These are phyloP conservation scores for Enteromius mattozi DNA, from an alignment of 2,797 vertebrate genomes.

Conservation along the genomic window DNA sequence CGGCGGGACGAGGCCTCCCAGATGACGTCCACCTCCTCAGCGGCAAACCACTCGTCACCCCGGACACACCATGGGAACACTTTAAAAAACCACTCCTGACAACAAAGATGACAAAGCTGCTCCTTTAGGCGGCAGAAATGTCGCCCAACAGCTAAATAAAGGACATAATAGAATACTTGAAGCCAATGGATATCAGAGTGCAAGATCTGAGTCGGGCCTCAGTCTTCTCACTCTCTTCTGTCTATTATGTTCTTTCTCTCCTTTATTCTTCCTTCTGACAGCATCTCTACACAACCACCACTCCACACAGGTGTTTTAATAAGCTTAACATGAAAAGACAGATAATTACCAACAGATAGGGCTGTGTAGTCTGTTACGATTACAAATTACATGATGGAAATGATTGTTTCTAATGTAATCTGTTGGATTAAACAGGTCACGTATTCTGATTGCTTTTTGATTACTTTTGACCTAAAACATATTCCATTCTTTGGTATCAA, in stretches of 20 bases:
- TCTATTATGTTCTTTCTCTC: conserved; percentile 26
- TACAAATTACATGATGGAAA: neutral
- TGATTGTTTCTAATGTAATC: neutral
- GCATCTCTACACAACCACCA: conserved; percentile 13
- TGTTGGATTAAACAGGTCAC: neutral
- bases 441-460: neutral
- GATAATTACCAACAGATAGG: neutral
- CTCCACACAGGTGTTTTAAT: conserved; percentile 15
- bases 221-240: conserved; percentile 2
- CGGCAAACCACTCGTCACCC: conserved; percentile 32
- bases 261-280: conserved; percentile 15
- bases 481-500: neutral
- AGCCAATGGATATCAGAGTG: conserved; percentile 26
- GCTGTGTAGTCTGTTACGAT: neutral
- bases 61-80: conserved; percentile 51
- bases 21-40: conserved; percentile 24
- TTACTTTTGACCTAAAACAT: neutral
- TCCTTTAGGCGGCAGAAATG: conserved; percentile 40
- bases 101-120: conserved; percentile 44
- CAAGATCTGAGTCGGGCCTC: conserved; percentile 28
- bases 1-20: conserved; percentile 4
- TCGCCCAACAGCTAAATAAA: conserved; percentile 13
- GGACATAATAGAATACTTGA: conserved; percentile 41
- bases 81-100: conserved; percentile 22
- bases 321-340: conserved; percentile 8